phyloP scores from a whole-genome alignment of 2,113 vertebrate genomes.

The Sula dactylatra region DNA sequence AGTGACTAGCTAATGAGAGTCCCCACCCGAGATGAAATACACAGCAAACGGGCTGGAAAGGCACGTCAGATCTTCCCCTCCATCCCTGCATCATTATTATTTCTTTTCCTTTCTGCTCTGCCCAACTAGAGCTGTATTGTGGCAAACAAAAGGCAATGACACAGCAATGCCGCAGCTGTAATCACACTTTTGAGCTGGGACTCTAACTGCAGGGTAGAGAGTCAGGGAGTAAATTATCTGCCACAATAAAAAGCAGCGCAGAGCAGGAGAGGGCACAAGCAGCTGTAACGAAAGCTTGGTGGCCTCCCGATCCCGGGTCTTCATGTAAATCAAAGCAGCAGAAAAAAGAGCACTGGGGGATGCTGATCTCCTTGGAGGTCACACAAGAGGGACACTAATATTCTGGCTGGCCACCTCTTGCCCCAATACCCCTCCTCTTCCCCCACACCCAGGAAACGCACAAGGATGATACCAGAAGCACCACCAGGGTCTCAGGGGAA shows the following conservation, averaged over 20 bases:
- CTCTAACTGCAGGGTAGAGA: slow-evolving; percentile 1
- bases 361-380: neutral
- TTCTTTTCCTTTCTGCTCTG: slow-evolving; percentile 26
- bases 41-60: slow-evolving; percentile 41
- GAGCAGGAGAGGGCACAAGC: neutral
- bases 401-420: neutral
- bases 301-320: neutral
- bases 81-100: slow-evolving; percentile 15
- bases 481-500: neutral
- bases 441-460: neutral
- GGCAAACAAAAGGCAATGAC: slow-evolving; percentile 61
- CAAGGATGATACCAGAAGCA: neutral
- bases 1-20: slow-evolving; percentile 43
- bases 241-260: neutral
- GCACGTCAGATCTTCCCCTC: slow-evolving; percentile 36
- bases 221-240: slow-evolving; percentile 21
- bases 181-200: slow-evolving; percentile 24
- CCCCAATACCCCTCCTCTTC: neutral
- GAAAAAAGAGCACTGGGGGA: neutral
- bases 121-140: slow-evolving; percentile 44
- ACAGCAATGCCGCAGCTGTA: slow-evolving; percentile 5
- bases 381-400: neutral
- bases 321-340: neutral
- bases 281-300: neutral
- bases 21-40: slow-evolving; percentile 59